Percentiles rank a stretch among this genome's conserved stretches.
phyloP scores from a whole-genome alignment of 37 sponge, comb jelly and placozoan genomes.

The Beroe forskalii region DNA sequence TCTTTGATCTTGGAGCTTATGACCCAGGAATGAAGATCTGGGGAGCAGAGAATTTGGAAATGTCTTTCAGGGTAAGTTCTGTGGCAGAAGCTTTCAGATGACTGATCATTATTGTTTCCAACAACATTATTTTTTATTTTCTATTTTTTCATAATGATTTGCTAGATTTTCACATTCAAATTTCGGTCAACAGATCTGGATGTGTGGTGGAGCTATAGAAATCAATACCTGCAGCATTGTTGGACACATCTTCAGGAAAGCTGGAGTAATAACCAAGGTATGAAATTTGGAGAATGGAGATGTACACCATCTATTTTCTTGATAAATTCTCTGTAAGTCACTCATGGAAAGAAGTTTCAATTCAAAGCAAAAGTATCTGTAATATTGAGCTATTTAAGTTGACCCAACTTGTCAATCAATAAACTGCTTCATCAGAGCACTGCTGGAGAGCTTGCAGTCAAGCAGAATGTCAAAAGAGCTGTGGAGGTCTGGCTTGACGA shows the following conservation, averaged over 20 bases:
- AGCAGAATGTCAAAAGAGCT: conserved; percentile 17
- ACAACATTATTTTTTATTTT: background rate
- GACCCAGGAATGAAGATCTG: conserved; percentile 39
- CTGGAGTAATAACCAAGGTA: conserved; percentile 3
- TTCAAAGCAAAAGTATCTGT: too few species aligned
- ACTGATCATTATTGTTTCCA: background rate
- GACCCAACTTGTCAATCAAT: too few species aligned
- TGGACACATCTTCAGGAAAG: conserved; percentile 30
- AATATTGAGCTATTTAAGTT: too few species aligned
- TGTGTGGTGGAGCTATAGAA: conserved; percentile 52
- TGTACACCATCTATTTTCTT: too few species aligned
- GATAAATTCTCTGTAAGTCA: too few species aligned
- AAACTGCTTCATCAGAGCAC: too few species aligned
- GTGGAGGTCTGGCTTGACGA: conserved; percentile 58
- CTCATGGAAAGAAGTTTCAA: too few species aligned
- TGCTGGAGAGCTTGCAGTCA: background rate
- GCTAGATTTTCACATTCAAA: background rate
- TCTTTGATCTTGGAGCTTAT: conserved; percentile 58
- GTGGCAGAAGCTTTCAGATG: background rate
- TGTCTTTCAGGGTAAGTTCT: conserved; percentile 28
- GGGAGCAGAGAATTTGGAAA: conserved; percentile 54
- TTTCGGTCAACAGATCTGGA: conserved; percentile 37
- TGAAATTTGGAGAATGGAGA: too few species aligned
- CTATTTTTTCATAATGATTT: background rate
- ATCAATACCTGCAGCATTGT: conserved; percentile 20